Percentiles rank a stretch among this genome's conserved stretches.
Evolutionary conservation across 2,113 vertebrate species (phyloP).

Genomic region (Serinus canaria): DNA sequence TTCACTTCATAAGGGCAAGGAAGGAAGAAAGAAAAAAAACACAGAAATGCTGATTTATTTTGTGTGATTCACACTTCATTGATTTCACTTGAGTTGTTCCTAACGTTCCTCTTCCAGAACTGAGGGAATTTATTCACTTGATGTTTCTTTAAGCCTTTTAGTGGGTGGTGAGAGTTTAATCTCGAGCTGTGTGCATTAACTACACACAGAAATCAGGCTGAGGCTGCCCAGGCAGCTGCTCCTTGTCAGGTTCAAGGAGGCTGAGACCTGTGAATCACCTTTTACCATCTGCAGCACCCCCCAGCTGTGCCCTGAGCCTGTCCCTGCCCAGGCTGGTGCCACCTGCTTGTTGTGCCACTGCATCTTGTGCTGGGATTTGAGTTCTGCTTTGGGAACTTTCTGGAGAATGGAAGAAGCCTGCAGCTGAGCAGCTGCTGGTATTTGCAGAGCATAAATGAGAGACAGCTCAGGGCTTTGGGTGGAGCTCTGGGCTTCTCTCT

Average conservation of each 20-base stretch:
- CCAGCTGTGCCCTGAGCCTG: not conserved
- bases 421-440: not conserved
- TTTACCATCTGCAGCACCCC: not conserved
- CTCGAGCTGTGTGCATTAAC: not conserved
- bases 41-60: not conserved
- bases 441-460: not conserved
- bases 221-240: not conserved
- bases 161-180: not conserved
- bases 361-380: not conserved
- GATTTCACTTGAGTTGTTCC: not conserved
- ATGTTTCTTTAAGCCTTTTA: not conserved
- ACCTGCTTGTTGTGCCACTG: not conserved
- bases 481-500: not conserved
- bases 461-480: not conserved
- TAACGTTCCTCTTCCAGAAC: not conserved
- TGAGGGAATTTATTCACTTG: not conserved
- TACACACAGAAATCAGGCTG: not conserved
- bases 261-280: not conserved
- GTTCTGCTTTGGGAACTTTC: not conserved
- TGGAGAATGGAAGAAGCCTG: not conserved
- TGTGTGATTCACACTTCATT: not conserved
- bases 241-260: not conserved
- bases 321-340: not conserved
- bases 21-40: not conserved
- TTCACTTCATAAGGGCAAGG: not conserved